Base-by-base conservation (phyloP, 2,888 invertebrate species). In the Acrobeloides nanus region DNA sequence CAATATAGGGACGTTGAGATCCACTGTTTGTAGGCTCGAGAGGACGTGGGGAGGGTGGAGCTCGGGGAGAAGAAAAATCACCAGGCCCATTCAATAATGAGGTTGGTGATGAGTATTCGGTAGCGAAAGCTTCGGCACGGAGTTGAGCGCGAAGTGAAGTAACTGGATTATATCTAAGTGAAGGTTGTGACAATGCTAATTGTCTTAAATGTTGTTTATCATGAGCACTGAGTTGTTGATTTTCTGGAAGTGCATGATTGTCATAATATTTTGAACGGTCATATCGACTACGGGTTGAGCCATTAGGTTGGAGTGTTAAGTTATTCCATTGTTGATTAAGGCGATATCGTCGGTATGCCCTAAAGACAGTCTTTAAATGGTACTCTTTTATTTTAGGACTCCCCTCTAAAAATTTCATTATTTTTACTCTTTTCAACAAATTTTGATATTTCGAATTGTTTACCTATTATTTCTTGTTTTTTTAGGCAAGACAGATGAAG, bases 331-430 rank as follows among this genome's bases (percentile, higher is more conserved):
- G 64, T 31, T 58, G 54, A 27, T 48, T 27, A 29, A 67, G 33
- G 23, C 62, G 58, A 34, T 66, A 63, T 72, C 89, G 83, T 59
- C 95, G 82, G n/a, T n/a, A n/a, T n/a, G n/a, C n/a, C n/a, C n/a
- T n/a, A n/a, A n/a, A n/a, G n/a, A n/a, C n/a, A n/a, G n/a, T n/a
- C n/a, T n/a, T n/a, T n/a, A n/a, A n/a, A n/a, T n/a, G n/a, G n/a
- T n/a, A n/a, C n/a, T n/a, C n/a, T n/a, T n/a, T n/a, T n/a, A n/a
- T n/a, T n/a, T n/a, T n/a, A n/a, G n/a, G n/a, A n/a, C n/a, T n/a
- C n/a, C n/a, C n/a, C n/a, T n/a, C n/a, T n/a, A n/a, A n/a, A n/a
- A n/a, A n/a, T n/a, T n/a, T n/a, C n/a, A n/a, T n/a, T n/a, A n/a
- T n/a, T n/a, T n/a, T n/a, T n/a, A n/a, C n/a, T n/a, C n/a, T n/a